Conservation (phyloP, 2,797 vertebrate species). For the Cryptoprocta ferox region DNA sequence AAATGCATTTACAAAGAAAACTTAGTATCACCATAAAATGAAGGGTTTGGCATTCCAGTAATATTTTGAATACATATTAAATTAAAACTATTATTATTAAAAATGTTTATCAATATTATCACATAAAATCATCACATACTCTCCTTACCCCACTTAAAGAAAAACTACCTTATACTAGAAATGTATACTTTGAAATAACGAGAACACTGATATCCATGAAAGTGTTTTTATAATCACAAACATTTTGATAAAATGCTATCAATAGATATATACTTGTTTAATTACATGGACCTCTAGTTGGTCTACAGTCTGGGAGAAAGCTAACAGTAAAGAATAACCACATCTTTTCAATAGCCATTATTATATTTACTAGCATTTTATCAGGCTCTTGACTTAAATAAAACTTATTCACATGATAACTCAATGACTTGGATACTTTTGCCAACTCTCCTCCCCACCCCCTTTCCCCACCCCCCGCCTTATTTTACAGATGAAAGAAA, state of each 20-base stretch:
- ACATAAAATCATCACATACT: neutral
- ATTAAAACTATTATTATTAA: neutral
- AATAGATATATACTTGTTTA: neutral
- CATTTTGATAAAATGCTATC: conserved; percentile 5
- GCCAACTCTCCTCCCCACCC: neutral
- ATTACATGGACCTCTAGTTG: neutral
- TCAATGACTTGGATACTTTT: neutral
- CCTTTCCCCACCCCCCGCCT: neutral
- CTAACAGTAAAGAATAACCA: neutral
- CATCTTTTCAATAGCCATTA: neutral
- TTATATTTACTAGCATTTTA: neutral
- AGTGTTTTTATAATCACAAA: neutral
- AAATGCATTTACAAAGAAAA: conserved; percentile 2
- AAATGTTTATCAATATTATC: neutral
- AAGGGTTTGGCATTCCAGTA: neutral
- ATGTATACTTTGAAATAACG: neutral
- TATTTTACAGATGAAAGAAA: conserved; percentile 2
- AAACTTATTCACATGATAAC: neutral
- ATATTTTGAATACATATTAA: neutral
- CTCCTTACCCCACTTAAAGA: neutral
- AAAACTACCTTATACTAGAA: neutral
- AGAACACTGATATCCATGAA: neutral
- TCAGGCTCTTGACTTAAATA: neutral
- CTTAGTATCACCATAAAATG: neutral
- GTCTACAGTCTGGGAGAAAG: neutral